Conservation (phyloP, 2,113 vertebrate genomes). For the Cynoglossus semilaevis region DNA sequence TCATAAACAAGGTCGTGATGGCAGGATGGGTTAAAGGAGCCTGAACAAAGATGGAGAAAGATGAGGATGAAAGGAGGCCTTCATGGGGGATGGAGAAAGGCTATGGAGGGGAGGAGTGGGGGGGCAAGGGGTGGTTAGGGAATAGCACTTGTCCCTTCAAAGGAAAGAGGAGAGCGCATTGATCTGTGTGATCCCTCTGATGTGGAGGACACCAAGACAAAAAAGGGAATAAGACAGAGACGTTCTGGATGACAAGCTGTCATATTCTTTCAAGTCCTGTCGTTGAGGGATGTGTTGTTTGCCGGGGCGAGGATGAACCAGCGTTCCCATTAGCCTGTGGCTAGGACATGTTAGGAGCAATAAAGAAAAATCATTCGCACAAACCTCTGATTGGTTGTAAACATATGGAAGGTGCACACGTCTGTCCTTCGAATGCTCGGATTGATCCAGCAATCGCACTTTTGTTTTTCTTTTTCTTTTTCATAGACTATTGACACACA, state of each 20-base stretch:
- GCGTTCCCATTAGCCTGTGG: conserved; percentile 48
- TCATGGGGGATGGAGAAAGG: conserved; percentile 20
- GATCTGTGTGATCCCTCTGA: conserved; percentile 61
- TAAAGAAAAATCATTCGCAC: conserved; percentile 51
- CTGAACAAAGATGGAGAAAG: conserved; percentile 24
- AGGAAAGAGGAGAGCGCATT: conserved; percentile 47
- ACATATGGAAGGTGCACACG: conserved; percentile 38
- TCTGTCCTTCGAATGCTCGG: conserved; percentile 3
- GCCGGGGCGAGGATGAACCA: conserved; percentile 45
- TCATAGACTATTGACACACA: conserved; percentile 2
- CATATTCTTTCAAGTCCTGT: conserved; percentile 61
- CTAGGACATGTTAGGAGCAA: conserved; percentile 56
- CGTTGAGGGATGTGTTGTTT: conserved; percentile 49
- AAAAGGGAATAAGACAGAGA: conserved; percentile 57
- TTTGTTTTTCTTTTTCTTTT: conserved; percentile 11
- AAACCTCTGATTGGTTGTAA: conserved; percentile 58
- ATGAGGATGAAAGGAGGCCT: conserved; percentile 43
- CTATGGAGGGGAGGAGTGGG: not conserved
- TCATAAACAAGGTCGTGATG: conserved; percentile 68
- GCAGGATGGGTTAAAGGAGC: conserved; percentile 44
- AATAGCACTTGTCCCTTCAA: conserved; percentile 59
- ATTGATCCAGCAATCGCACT: conserved; percentile 3
- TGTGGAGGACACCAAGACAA: conserved; percentile 46
- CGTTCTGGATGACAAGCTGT: conserved; percentile 58
- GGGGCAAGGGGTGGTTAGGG: conserved; percentile 8